Evolutionary conservation across 2,888 invertebrate genomes (phyloP).

Genomic region (Adineta ricciae): DNA sequence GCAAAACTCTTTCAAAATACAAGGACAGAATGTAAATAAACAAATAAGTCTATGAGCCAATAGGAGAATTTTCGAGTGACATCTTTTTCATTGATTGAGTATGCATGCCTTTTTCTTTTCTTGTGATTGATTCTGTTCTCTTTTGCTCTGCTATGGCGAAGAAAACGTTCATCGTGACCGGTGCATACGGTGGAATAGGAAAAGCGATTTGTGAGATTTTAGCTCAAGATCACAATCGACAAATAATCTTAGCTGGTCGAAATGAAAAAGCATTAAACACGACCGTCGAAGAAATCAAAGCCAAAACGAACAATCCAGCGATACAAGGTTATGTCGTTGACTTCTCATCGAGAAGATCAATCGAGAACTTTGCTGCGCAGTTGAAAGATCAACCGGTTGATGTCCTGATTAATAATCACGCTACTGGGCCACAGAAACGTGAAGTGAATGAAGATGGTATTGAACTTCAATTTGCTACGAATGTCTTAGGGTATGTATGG

Average conservation of each 20-base stretch:
- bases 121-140: background rate
- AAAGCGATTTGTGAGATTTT: background rate
- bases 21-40: conserved; percentile 5
- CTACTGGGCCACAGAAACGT: background rate
- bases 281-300: background rate
- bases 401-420: conserved; percentile 14
- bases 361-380: background rate
- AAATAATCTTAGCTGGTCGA: background rate
- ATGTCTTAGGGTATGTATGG: background rate
- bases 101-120: background rate
- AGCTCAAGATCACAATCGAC: background rate
- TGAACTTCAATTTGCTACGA: background rate
- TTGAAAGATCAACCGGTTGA: background rate
- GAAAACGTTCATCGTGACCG: background rate
- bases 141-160: too few species aligned
- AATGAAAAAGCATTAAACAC: background rate
- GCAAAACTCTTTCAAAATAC: background rate
- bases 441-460: background rate
- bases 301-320: background rate
- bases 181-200: background rate
- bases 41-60: background rate
- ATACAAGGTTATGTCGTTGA: conserved; percentile 8
- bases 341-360: background rate
- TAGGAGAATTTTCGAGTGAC: background rate
- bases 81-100: background rate